Conservation (phyloP, 2,888 invertebrate genomes). For the Eremobia ochroleuca region DNA sequence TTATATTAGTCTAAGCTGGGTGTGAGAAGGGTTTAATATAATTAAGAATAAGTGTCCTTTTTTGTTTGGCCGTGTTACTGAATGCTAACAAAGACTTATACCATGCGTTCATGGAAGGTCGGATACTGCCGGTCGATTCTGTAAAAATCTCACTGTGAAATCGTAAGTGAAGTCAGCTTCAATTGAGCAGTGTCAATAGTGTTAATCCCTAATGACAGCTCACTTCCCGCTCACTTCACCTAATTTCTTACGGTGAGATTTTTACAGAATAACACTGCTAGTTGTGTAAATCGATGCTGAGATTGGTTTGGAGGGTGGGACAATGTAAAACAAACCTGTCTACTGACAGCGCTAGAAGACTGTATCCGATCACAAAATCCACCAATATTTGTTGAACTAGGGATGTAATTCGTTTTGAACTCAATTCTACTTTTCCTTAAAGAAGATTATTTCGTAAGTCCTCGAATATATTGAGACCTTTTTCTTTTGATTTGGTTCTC, state of each 20-base stretch:
- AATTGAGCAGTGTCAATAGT: too few species aligned
- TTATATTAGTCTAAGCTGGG: not conserved
- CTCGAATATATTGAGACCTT: constrained; percentile 5
- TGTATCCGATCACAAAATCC: constrained; percentile 19
- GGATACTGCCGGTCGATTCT: too few species aligned
- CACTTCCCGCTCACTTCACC: too few species aligned
- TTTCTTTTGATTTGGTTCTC: constrained; percentile 21
- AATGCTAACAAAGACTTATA: not conserved
- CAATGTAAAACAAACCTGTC: constrained; percentile 7
- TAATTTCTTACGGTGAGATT: too few species aligned
- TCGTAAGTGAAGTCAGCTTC: too few species aligned
- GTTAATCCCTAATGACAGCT: too few species aligned
- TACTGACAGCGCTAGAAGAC: not conserved
- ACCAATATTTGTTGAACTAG: constrained; percentile 16
- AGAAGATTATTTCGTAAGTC: constrained; percentile 15
- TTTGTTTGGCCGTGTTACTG: not conserved
- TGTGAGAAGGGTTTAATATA: not conserved
- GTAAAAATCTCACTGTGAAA: too few species aligned
- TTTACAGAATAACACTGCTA: too few species aligned
- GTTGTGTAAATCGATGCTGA: not conserved
- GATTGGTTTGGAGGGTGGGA: not conserved
- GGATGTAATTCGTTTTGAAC: constrained; percentile 17
- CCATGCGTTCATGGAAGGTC: not conserved
- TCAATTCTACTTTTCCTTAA: not conserved
- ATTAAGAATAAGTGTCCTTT: not conserved